These are phyloP conservation scores for Chauna torquata DNA, from an alignment of 2,113 vertebrate genomes.

Conservation along the genomic window DNA sequence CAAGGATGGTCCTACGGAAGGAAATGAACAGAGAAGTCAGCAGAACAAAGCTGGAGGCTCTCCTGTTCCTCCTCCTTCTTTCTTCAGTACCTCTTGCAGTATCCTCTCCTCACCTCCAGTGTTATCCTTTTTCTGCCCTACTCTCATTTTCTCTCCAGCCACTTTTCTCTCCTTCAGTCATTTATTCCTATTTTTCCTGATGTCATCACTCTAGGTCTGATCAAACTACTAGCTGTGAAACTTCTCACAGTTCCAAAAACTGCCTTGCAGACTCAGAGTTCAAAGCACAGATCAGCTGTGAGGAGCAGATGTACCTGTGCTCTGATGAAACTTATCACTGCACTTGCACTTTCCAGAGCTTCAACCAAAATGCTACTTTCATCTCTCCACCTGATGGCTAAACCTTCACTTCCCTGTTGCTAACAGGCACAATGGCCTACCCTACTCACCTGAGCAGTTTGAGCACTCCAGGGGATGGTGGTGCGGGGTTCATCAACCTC, in stretches of 20 bases:
- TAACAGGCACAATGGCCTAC: not conserved
- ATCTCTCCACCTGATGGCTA: not conserved
- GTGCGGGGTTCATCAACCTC: conserved; percentile 18
- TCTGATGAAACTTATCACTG: not conserved
- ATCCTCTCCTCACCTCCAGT: not conserved
- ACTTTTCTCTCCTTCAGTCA: not conserved
- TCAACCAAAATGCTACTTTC: not conserved
- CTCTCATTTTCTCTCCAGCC: not conserved
- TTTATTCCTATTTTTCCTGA: not conserved
- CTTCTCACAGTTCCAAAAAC: not conserved
- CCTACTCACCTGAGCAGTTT: conserved; percentile 60
- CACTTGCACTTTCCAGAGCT: not conserved
- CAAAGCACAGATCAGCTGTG: not conserved
- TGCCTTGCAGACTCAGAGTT: not conserved
- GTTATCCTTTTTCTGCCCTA: not conserved
- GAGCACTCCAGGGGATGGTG: conserved; percentile 48
- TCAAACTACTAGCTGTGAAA: not conserved
- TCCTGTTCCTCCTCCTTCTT: not conserved
- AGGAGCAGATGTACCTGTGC: not conserved
- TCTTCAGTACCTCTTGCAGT: not conserved
- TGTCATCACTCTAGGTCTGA: not conserved
- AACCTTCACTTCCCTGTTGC: not conserved
- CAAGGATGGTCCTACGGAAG: conserved; percentile 57
- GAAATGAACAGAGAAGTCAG: not conserved
- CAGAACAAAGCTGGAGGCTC: not conserved